Base-by-base conservation (phyloP, 2,113 vertebrate species). In the Mastomys natalensis region DNA sequence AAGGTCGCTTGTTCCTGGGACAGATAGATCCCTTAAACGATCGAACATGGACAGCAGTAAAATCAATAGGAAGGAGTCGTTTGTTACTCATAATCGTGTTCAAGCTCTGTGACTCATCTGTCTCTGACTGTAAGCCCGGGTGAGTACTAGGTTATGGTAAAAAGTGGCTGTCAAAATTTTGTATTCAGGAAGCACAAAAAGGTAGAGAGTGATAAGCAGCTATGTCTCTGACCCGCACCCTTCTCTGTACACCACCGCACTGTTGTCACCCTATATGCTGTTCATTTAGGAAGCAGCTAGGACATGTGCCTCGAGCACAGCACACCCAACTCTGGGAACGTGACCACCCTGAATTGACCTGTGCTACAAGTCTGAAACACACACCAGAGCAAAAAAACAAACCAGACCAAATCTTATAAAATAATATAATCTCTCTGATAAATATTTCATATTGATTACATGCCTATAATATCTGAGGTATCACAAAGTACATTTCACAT, bases 61-160 rank as follows among this genome's bases (percentile, higher is more conserved):
- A 85, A 90, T 89, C 26, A 87, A 66, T 72, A 90, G 80, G 76
- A 94, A 93, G 37, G 45, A 92, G 53, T 74, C 40, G 55, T 60
- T 90, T 55, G 4, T 66, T 40, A 22, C 40, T 90, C 45, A 66
- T 73, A n/a, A 86, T 15, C 76, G 37, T 88, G 74, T 88, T 94
- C 93, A 82, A 1, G 26, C 6, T 26, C 40, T 24, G 31, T 97
- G 96, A 96, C 53, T 97, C 94, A 97, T 68, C 45, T 2, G 17
- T 77, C 19, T 31, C 66, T 87, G 51, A 72, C 11, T 86, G 80
- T 77, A 48, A 81, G 76, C 43, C 48, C 45, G 24, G 9, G 53
- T 94, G 96, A 96, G 90, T 86, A 93, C 92, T n/a, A 90, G 88
- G n/a, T 97, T 93, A 78, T 76, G 45, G 72, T 92, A 96, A 97